These are phyloP conservation scores for Eupithecia exiguata DNA, from an alignment of 2,888 invertebrate genomes.

Conservation along the genomic window DNA sequence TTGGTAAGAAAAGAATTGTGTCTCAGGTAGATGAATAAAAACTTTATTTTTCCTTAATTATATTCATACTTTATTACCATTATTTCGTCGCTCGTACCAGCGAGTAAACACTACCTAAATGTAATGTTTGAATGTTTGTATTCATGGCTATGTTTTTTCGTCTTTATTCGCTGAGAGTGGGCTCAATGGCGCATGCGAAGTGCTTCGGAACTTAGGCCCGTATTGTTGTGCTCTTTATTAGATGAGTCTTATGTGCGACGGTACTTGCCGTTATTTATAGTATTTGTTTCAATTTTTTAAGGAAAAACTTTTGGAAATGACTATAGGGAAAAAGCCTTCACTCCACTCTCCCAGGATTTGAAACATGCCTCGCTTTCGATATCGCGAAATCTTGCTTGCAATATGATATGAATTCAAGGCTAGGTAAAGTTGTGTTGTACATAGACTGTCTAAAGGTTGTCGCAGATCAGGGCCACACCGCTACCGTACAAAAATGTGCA, in stretches of 20 bases:
- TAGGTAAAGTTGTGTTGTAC: not conserved
- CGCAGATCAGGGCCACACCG: too few relatives aligned
- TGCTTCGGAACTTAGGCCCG: constrained; percentile 47
- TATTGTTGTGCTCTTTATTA: constrained; percentile 55
- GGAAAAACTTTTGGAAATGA: constrained; percentile 1
- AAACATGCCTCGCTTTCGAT: not conserved
- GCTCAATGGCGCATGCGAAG: constrained; percentile 49
- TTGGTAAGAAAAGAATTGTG: too few relatives aligned
- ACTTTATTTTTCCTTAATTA: too few relatives aligned
- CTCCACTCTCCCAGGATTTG: not conserved
- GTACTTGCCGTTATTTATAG: constrained; percentile 23
- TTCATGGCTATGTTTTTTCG: constrained; percentile 52
- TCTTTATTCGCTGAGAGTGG: constrained; percentile 47
- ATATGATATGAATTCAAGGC: not conserved
- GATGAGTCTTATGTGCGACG: constrained; percentile 40
- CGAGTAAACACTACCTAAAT: constrained; percentile 9
- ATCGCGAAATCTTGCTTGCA: not conserved
- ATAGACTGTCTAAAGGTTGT: not conserved
- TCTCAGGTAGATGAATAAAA: too few relatives aligned
- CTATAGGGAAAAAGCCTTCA: not conserved
- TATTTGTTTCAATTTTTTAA: constrained; percentile 23
- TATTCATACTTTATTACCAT: too few relatives aligned
- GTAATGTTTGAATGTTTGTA: constrained; percentile 42
- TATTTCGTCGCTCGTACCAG: not conserved
- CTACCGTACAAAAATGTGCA: too few relatives aligned